These are phyloP conservation scores for Venturia canescens DNA, from an alignment of 1,140 invertebrate species.

Conservation along the genomic window DNA sequence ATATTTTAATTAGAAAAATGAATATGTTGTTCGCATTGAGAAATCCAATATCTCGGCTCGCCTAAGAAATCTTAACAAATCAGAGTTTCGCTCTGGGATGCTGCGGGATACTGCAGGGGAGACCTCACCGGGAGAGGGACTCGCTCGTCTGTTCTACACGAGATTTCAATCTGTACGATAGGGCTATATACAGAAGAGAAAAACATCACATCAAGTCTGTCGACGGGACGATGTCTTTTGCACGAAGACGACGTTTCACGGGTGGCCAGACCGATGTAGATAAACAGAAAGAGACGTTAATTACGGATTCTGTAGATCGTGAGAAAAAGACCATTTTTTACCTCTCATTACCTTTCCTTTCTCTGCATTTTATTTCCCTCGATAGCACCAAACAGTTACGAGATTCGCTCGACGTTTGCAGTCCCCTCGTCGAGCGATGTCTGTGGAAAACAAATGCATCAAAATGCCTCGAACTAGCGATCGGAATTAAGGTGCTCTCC, in stretches of 20 bases:
- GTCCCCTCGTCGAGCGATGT: no score
- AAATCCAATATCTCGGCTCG: no score
- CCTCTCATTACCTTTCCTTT: no score
- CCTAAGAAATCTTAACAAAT: no score
- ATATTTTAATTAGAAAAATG: no score
- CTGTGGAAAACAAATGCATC: no score
- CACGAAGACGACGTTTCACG: neutral
- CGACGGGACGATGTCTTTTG: neutral
- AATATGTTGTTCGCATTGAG: no score
- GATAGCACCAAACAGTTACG: no score
- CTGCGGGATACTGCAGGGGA: neutral
- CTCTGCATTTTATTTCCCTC: no score
- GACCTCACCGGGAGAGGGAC: slow-evolving; percentile 1
- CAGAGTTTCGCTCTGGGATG: neutral
- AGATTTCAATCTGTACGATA: neutral
- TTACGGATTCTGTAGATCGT: neutral
- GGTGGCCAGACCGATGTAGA: slow-evolving; percentile 2
- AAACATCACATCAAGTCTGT: neutral
- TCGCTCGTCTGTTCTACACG: slow-evolving; percentile 1
- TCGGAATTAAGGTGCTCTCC: no score
- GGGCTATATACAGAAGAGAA: slow-evolving; percentile 2
- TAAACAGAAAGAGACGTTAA: slow-evolving; percentile 1
- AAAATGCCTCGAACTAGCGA: no score
- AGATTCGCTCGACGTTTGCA: no score
- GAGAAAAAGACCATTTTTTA: neutral